Evolutionary conservation across 2,113 vertebrate genomes (phyloP).

Genomic region (Argyrosomus japonicus): DNA sequence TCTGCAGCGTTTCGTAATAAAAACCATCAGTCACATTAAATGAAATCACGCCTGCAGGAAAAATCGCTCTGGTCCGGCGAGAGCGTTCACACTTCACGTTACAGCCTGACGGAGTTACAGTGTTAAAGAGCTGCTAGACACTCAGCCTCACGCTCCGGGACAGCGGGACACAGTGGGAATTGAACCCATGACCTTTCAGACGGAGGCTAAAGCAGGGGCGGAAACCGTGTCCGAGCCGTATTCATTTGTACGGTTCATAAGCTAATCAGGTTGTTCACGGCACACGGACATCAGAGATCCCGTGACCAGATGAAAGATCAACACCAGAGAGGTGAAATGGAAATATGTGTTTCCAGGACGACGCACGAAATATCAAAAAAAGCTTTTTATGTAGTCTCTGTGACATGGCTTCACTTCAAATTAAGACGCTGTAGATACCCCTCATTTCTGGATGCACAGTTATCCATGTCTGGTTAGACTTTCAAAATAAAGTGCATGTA

Average conservation of each 20-base stretch:
- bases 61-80: not conserved
- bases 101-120: slow-evolving; percentile 13
- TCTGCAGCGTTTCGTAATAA: slow-evolving; percentile 21
- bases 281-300: not conserved
- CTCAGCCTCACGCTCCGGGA: slow-evolving; percentile 1
- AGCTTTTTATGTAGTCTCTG: too few relatives aligned
- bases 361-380: not conserved
- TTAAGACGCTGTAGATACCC: too few relatives aligned
- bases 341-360: not conserved
- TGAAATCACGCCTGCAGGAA: slow-evolving; percentile 45
- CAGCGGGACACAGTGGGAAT: slow-evolving; percentile 17
- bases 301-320: not conserved
- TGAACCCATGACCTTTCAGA: slow-evolving; percentile 56
- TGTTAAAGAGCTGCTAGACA: slow-evolving; percentile 14
- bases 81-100: not conserved
- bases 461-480: too few relatives aligned
- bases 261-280: not conserved
- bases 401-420: too few relatives aligned
- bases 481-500: too few relatives aligned
- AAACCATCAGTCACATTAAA: slow-evolving; percentile 43
- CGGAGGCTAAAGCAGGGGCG: not conserved
- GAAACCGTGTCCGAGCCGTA: not conserved
- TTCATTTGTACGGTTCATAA: slow-evolving; percentile 5
- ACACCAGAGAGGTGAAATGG: not conserved
- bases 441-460: too few relatives aligned